Conservation (phyloP, 2,113 vertebrate genomes). For the Manacus vitellinus region DNA sequence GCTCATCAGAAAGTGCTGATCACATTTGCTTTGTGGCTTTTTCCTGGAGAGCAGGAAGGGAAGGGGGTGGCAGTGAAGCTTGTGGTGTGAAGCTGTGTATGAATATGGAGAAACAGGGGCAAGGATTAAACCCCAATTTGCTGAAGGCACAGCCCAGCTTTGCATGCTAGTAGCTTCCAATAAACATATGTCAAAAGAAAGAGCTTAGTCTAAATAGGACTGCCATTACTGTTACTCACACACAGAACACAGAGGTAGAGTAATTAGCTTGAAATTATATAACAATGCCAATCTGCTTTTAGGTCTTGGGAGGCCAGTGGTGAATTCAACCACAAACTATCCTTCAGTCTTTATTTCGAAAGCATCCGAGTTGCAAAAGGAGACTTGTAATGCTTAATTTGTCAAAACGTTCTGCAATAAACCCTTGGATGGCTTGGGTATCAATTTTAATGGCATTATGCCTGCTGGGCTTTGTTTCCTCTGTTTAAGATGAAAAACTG, state of each 20-base stretch:
- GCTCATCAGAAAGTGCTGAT: not conserved
- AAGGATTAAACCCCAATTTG: not conserved
- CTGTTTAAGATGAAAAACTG: not conserved
- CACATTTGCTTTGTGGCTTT: not conserved
- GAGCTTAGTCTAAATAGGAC: not conserved
- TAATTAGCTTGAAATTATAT: not conserved
- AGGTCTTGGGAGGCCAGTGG: not conserved
- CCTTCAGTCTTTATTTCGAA: not conserved
- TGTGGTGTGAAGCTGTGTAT: not conserved
- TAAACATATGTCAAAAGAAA: not conserved
- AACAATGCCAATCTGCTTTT: not conserved
- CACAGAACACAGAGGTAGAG: not conserved
- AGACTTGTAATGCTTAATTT: not conserved
- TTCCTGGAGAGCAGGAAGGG: not conserved
- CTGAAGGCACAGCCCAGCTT: not conserved
- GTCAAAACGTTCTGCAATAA: not conserved
- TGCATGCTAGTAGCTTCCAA: not conserved
- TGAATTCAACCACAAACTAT: not conserved
- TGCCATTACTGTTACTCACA: not conserved
- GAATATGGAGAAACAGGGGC: not conserved
- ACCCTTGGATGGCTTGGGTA: not conserved
- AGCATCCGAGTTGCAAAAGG: not conserved
- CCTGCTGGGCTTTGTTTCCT: not conserved
- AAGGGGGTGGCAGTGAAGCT: not conserved
- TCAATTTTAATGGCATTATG: constrained; percentile 19